Evolutionary conservation across 2,797 vertebrate species (phyloP), one percentile per base, ranked within the genome.

Genomic region (Halcyon badia): DNA sequence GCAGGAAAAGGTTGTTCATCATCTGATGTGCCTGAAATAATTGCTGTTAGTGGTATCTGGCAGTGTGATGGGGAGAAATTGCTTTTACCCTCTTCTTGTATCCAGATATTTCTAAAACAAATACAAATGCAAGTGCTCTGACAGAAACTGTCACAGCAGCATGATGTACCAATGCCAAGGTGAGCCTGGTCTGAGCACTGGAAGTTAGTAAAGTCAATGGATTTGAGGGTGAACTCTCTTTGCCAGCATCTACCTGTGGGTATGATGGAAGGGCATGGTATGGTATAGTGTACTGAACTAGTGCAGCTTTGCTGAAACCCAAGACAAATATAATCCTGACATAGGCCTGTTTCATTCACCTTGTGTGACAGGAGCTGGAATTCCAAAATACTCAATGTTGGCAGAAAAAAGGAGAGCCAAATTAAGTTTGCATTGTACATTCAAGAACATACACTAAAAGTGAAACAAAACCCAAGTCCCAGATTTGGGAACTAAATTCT

Each of bases 371-470:
- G 62, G 26, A 64, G 14, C 15, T 72, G 49, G 48, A 88, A 60
- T 30, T 70, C 14, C 20, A 42, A 76, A 56, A 20, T 9, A 9
- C 20, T 42, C 7, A 0, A 6, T 0, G 2, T 4, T 42, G 10
- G 11, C 37, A 73, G 11, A 26, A 26, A 28, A 94, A 66, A 42
- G 6, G 17, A 71, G 30, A 77, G 7, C 18, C 28, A n/a, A 71
- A 71, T 20, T 6, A 56, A 54, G 2, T 70, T 88, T 76, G 20
- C 18, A 26, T 46, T 58, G 26, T 58, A 33, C 31, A 77, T 83
- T 83, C 39, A 31, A 31, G 26, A 20, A 24, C 26, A 51, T 30
- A 57, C 4, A 42, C 62, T 73, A 62, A n/a, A 80, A 84, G 9
- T 52, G 28, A 91, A 83, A 65, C 26, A 82, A 79, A 94, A 79